A percentile compares a stretch with the other conserved stretches of the same genome.
Conservation (phyloP, 2,888 invertebrate species). For the Meiosimyza decipiens region DNA sequence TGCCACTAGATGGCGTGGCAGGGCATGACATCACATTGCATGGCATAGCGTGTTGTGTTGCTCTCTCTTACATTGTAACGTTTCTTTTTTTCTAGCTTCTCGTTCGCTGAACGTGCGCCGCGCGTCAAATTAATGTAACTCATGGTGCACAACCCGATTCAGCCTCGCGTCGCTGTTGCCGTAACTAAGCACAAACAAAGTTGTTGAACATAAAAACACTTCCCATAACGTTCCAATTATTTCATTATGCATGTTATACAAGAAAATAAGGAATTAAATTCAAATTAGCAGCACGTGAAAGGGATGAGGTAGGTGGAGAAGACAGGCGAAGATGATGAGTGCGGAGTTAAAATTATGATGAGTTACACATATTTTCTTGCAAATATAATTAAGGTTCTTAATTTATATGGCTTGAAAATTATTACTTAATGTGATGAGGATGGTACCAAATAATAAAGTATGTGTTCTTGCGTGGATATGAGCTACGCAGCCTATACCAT, state of each 20-base stretch:
- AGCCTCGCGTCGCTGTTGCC: neutral
- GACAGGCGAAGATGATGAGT: neutral
- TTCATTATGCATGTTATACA: slow-evolving; percentile 28
- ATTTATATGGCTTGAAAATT: no score
- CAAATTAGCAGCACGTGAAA: slow-evolving; percentile 26
- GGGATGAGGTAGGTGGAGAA: neutral
- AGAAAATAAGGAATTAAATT: slow-evolving; percentile 30
- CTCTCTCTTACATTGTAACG: neutral
- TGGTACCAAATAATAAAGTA: no score
- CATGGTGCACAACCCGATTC: neutral
- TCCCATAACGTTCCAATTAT: slow-evolving; percentile 24
- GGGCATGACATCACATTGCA: neutral
- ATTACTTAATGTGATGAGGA: no score
- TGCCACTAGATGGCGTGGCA: neutral
- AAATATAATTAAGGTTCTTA: no score
- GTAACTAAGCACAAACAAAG: slow-evolving; percentile 27
- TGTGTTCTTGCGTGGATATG: no score
- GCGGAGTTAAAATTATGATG: no score
- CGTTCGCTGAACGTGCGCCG: neutral
- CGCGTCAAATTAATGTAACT: neutral
- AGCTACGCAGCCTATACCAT: no score
- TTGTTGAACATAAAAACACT: slow-evolving; percentile 28
- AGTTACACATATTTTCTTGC: no score
- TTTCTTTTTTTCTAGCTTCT: slow-evolving; percentile 1
- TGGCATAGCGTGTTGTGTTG: neutral